Conservation (phyloP, 2,113 vertebrate species). For the Sarotherodon lohbergeri region DNA sequence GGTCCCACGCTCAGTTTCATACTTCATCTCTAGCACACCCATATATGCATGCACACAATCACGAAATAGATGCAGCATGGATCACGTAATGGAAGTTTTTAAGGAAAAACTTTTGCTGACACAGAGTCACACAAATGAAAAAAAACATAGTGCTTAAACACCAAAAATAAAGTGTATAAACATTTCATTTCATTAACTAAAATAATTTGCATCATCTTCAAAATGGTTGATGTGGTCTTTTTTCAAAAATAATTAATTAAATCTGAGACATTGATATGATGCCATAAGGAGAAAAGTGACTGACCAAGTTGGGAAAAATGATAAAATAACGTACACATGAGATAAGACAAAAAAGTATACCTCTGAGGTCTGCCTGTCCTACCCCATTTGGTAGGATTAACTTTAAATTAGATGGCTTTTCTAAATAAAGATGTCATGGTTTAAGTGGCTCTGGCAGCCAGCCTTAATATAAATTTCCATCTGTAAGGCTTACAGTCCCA, state of each 20-base stretch:
- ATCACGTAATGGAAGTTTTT: neutral
- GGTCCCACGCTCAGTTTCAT: neutral
- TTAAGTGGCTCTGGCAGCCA: neutral
- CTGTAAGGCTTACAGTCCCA: neutral
- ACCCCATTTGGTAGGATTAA: neutral
- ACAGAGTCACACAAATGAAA: neutral
- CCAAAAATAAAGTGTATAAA: neutral
- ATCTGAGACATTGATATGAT: neutral
- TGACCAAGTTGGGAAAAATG: neutral
- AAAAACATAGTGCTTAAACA: neutral
- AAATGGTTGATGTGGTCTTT: neutral
- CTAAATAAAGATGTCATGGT: neutral
- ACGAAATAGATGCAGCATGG: neutral
- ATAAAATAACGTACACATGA: neutral
- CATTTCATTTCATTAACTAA: neutral
- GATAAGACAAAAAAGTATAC: neutral
- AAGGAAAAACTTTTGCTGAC: neutral
- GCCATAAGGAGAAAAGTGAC: too few relatives aligned
- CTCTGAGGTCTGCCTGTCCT: neutral
- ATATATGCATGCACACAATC: neutral
- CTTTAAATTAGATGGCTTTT: neutral
- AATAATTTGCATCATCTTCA: neutral
- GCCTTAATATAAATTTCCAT: neutral
- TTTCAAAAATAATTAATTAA: neutral
- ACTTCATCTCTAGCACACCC: neutral